A percentile compares a stretch with the other conserved stretches of the same genome.
These are phyloP conservation scores for Nomada fucata DNA, from an alignment of 2,888 invertebrate genomes.

Conservation along the genomic window DNA sequence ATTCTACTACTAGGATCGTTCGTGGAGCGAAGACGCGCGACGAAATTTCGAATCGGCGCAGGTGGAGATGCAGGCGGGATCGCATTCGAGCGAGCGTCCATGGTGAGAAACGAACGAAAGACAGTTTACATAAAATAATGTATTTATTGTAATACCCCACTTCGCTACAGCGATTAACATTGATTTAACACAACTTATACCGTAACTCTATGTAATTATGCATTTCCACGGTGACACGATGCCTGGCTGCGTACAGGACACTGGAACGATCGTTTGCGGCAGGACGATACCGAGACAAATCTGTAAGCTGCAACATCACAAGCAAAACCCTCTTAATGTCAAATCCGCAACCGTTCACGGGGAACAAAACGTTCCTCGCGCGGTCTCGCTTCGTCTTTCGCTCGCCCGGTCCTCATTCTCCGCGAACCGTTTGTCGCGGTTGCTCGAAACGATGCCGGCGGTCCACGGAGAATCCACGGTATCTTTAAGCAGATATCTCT, in stretches of 20 bases:
- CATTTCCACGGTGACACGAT: conserved; percentile 73
- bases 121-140: conserved; percentile 78
- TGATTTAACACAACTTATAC: conserved; percentile 76
- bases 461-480: conserved; percentile 56
- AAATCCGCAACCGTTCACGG: background rate
- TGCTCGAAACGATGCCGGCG: conserved; percentile 24
- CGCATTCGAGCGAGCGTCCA: background rate
- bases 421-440: background rate
- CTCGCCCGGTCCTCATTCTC: too few relatives aligned
- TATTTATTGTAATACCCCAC: conserved; percentile 81
- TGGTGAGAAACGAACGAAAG: conserved; percentile 1
- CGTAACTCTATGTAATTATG: conserved; percentile 74
- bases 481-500: conserved; percentile 74
- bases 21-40: too few relatives aligned
- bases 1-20: too few relatives aligned
- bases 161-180: conserved; percentile 79
- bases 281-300: conserved; percentile 70
- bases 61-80: too few relatives aligned
- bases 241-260: conserved; percentile 68
- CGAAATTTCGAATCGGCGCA: too few relatives aligned
- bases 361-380: background rate
- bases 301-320: conserved; percentile 74
- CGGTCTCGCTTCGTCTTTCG: background rate
- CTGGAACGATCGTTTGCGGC: conserved; percentile 70
- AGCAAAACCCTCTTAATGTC: conserved; percentile 52